Evolutionary conservation across 64 coral and sea anemone genomes (phyloP), one percentile per base, ranked within the genome.

Genomic region (Actinia tenebrosa): DNA sequence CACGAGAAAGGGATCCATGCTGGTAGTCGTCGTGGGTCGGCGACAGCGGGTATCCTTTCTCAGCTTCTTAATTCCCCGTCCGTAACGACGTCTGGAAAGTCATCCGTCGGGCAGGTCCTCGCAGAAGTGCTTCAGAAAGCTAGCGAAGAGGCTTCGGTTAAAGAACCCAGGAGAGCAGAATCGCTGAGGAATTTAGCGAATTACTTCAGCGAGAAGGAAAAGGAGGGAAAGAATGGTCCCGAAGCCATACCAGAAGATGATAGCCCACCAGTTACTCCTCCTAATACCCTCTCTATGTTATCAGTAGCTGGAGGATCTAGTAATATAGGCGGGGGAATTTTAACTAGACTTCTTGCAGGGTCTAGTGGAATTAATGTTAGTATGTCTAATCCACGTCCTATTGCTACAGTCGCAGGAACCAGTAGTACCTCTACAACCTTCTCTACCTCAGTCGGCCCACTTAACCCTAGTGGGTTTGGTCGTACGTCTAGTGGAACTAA

Each of bases 191-290:
- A 88, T 55, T 71, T 97, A 62, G 86, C 94, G 10, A 87, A 87
- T 11, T 97, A 97, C 82, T 97, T 97, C 50, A 97, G 94, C 78
- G 94, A 97, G 71, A 97, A 97, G 93, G 94, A 97, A 61, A 91
- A 79, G 27, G 86, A 75, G 14, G 89, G 46, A 16, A 91, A 45
- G 45, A 3, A 30, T 9, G 55, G 77, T 6, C 83, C 78, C 25
- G 60, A 22, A 0, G 80, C 79, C 20, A 53, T 87, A 42, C 80
- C 72, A 22, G 71, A 37, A 71, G 86, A 75, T 16, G 62, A 46
- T 18, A 53, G 87, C 60, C 81, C 86, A 77, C 85, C 85, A 61
- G 88, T 80, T 11, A 86, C 78, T 64, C 79, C 88, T 64, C 42
- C 75, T 69, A 72, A 83, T 42, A 88, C 84, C 66, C 27, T 85